phyloP scores from a whole-genome alignment of 2,888 invertebrate species.

The Drosophila buzzatii region DNA sequence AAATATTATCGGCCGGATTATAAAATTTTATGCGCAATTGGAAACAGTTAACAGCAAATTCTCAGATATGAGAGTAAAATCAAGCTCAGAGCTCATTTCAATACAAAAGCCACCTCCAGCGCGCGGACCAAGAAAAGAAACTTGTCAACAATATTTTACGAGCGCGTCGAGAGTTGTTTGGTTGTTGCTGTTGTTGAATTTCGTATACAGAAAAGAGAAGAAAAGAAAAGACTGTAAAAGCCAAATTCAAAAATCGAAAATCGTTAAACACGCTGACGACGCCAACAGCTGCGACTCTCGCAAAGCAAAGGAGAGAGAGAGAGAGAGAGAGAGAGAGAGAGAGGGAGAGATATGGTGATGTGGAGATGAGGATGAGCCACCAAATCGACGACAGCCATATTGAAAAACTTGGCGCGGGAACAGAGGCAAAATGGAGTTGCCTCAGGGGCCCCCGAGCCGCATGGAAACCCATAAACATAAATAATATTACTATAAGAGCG shows the following conservation, averaged over 20 bases:
- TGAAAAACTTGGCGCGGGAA: constrained; percentile 50
- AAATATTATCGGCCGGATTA: constrained; percentile 60
- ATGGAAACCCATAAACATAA: constrained; percentile 77
- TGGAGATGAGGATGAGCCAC: constrained; percentile 33
- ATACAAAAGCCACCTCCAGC: constrained; percentile 60
- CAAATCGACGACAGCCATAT: constrained; percentile 76
- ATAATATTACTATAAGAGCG: constrained; percentile 69
- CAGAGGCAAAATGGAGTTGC: constrained; percentile 73
- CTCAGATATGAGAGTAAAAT: constrained; percentile 37
- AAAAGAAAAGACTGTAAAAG: constrained; percentile 51
- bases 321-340: neutral
- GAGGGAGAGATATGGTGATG: neutral
- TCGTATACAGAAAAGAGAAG: constrained; percentile 38
- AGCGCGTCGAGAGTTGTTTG: constrained; percentile 55
- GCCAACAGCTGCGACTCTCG: constrained; percentile 63
- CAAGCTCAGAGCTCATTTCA: constrained; percentile 70
- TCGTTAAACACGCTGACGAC: constrained; percentile 54
- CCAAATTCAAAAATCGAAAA: constrained; percentile 41
- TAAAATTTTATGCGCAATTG: constrained; percentile 80
- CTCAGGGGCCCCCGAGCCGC: constrained; percentile 35
- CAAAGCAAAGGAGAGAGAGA: neutral
- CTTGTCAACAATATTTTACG: constrained; percentile 81
- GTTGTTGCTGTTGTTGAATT: constrained; percentile 12
- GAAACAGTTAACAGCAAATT: constrained; percentile 80
- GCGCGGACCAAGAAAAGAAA: constrained; percentile 53